Conservation (phyloP, 2,113 vertebrate species). For the Mola mola region DNA sequence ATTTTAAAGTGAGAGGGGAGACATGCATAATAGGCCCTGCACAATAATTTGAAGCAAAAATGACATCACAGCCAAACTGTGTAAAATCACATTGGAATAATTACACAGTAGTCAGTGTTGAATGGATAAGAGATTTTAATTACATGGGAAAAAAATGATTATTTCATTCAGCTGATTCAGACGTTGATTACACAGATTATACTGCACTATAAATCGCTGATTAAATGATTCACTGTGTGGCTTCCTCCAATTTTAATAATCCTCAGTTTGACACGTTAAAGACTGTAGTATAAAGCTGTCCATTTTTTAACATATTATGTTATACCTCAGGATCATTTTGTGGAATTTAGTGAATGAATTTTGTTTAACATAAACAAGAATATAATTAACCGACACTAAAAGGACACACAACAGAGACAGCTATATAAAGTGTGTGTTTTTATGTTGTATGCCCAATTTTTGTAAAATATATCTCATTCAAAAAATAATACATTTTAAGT, state of each 20-base stretch:
- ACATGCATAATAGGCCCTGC: constrained; percentile 5
- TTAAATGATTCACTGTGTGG: constrained; percentile 15
- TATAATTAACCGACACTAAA: too few species aligned
- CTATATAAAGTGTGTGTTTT: too few species aligned
- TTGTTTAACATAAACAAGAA: too few species aligned
- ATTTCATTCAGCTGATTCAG: constrained; percentile 50
- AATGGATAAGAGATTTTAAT: constrained; percentile 46
- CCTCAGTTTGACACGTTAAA: constrained; percentile 2
- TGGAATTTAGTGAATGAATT: too few species aligned
- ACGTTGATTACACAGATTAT: constrained; percentile 48
- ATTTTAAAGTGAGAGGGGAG: too few species aligned
- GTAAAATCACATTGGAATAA: constrained; percentile 45
- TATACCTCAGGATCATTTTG: too few species aligned
- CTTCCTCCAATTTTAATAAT: not conserved
- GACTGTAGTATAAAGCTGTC: not conserved
- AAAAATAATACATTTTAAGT: too few species aligned
- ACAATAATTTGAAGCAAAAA: constrained; percentile 23
- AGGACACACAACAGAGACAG: too few species aligned
- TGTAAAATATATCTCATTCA: too few species aligned
- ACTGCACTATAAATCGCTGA: constrained; percentile 14
- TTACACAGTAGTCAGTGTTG: constrained; percentile 34
- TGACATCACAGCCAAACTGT: constrained; percentile 6
- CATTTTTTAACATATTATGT: too few species aligned
- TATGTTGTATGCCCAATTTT: too few species aligned
- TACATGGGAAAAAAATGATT: constrained; percentile 31